These are phyloP conservation scores for Lagocephalus sceleratus DNA, from an alignment of 2,797 vertebrate species.

Conservation along the genomic window DNA sequence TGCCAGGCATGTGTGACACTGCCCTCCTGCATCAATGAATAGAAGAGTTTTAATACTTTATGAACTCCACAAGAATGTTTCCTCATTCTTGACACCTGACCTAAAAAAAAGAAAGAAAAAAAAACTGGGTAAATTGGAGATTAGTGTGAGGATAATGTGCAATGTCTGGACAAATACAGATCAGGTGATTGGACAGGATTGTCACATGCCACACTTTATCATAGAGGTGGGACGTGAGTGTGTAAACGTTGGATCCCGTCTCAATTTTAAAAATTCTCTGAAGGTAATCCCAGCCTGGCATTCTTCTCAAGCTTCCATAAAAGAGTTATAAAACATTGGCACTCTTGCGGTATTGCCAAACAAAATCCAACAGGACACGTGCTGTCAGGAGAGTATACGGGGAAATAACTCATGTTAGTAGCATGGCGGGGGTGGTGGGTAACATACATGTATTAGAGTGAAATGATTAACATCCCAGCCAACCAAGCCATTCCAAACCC, in stretches of 20 bases:
- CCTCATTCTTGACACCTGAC: conserved; percentile 37
- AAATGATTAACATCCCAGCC: no score
- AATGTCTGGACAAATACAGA: conserved; percentile 40
- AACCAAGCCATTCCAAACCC: no score
- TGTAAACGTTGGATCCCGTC: background rate
- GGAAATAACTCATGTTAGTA: no score
- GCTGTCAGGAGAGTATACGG: no score
- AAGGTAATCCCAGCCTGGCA: no score
- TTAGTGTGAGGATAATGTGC: conserved; percentile 30
- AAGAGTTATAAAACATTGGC: no score
- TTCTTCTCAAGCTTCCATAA: no score
- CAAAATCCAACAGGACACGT: no score
- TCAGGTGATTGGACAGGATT: conserved; percentile 31
- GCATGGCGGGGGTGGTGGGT: no score
- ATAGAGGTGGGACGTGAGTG: conserved; percentile 1
- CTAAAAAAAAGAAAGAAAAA: conserved; percentile 31
- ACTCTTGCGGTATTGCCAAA: no score
- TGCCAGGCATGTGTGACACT: no score
- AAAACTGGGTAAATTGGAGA: conserved; percentile 19
- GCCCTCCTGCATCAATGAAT: background rate
- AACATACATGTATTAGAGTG: no score
- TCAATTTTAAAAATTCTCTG: conserved; percentile 4
- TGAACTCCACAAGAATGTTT: conserved; percentile 42
- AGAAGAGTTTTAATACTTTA: conserved; percentile 8
- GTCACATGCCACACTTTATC: conserved; percentile 33